Evolutionary conservation across 2,888 invertebrate species (phyloP).

Genomic region (Ischnura elegans): DNA sequence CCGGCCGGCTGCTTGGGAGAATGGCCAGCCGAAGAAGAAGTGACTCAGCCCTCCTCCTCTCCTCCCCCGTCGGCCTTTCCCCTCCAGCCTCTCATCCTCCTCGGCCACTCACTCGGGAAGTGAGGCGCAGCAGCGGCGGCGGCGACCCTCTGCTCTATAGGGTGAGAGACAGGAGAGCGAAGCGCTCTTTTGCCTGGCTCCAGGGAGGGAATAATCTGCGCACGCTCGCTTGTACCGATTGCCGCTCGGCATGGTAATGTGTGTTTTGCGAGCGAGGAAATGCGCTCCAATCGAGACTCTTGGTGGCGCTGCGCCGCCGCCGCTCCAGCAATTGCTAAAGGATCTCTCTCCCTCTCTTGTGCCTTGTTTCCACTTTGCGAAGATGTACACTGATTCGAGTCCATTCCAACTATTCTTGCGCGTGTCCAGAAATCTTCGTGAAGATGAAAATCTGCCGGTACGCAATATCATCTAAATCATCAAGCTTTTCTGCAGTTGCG

Average conservation of each 20-base stretch:
- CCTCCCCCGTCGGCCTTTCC: background rate
- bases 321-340: background rate
- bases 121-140: too few species aligned
- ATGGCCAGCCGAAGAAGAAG: background rate
- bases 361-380: background rate
- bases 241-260: conserved; percentile 35
- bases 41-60: background rate
- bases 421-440: too few species aligned
- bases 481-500: too few species aligned
- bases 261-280: conserved; percentile 13
- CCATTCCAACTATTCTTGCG: too few species aligned
- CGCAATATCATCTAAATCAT: too few species aligned
- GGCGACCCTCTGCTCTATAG: too few species aligned
- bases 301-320: background rate
- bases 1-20: background rate
- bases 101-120: too few species aligned
- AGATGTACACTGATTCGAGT: too few species aligned
- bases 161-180: background rate
- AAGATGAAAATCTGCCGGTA: too few species aligned
- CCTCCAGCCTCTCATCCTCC: background rate
- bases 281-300: conserved; percentile 1
- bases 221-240: conserved; percentile 5
- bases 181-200: background rate
- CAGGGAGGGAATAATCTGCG: background rate
- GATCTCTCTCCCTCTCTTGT: background rate